Evolutionary conservation across 1,140 invertebrate genomes (phyloP), one percentile per base, ranked within the genome.

Genomic region (Trissolcus basalis): DNA sequence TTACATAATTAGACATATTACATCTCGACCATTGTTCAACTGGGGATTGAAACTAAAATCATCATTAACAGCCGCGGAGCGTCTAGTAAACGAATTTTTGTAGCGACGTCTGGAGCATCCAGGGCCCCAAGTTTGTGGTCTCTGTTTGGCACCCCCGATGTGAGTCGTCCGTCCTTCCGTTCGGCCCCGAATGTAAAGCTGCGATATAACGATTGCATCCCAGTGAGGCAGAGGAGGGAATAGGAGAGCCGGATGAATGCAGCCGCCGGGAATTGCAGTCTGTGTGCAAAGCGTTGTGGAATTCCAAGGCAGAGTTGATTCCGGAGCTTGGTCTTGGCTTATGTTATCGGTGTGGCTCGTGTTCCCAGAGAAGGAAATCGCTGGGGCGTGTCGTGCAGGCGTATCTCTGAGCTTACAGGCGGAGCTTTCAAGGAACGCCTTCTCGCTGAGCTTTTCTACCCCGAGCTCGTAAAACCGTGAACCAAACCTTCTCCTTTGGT

Each of bases 381-480:
- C 39, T 56, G 59, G 74, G 78, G 80, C 77, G 81, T 78, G 81
- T 73, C 72, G 51, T 47, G 44, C 67, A 78, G 73, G 71, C 60
- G 82, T 78, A 65, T 69, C 82, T 47, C 12, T 50, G 74, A 85
- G 85, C 86, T 87, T 87, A 81, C 86, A 82, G 87, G 86, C 86
- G 87, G 87, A 86, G 85, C 86, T 82, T 85, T 80, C 39, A 27
- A 75, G 80, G 72, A 79, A 86, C 86, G 85, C 86, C 86, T 83
- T 82, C 84, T 47, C 55, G 32, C 10, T 39, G 61, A 84, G 81
- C 83, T 83, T 84, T 83, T 81, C 70, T 75, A 53, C 70, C 78
- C 60, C 54, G 44, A 71, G 60, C 64, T 78, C 61, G 59, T 56
- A 63, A 75, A 72, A 41, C 55, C 60, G 61, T 53, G 49, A 55